Conservation (phyloP, 2,113 vertebrate genomes). For the Cynopterus brachyotis region DNA sequence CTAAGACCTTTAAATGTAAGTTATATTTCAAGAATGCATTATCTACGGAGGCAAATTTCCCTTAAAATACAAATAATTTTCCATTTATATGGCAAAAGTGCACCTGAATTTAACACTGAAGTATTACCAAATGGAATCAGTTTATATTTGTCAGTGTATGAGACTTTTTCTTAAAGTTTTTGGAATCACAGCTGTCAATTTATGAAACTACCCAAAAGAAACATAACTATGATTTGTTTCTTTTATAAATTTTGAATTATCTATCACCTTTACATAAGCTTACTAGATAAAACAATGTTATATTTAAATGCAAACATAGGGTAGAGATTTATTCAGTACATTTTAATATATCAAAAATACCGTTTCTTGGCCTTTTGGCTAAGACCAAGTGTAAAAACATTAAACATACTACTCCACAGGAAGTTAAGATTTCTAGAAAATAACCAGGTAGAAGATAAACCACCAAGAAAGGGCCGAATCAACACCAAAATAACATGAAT, state of each 20-base stretch:
- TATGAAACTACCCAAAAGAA: not conserved
- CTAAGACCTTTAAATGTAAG: slow-evolving; percentile 13
- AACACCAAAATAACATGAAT: not conserved
- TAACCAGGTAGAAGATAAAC: not conserved
- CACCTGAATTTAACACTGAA: not conserved
- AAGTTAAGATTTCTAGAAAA: not conserved
- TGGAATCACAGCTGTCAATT: not conserved
- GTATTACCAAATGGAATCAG: not conserved
- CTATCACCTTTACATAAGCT: not conserved
- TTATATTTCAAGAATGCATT: not conserved
- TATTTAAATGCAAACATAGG: not conserved
- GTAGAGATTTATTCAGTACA: not conserved
- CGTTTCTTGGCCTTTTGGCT: no score
- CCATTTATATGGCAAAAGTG: not conserved
- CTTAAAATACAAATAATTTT: not conserved
- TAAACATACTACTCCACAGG: not conserved
- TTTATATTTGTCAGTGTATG: not conserved
- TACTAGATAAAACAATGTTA: not conserved
- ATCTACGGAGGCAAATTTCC: not conserved
- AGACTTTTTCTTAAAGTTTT: not conserved
- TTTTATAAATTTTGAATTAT: not conserved
- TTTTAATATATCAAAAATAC: not conserved
- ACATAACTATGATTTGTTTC: not conserved
- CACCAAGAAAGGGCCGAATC: not conserved
- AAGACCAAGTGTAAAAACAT: not conserved